A percentile compares a stretch with the other conserved stretches of the same genome.
Conservation (phyloP, 2,888 invertebrate species). For the Quadroppia sp. region DNA sequence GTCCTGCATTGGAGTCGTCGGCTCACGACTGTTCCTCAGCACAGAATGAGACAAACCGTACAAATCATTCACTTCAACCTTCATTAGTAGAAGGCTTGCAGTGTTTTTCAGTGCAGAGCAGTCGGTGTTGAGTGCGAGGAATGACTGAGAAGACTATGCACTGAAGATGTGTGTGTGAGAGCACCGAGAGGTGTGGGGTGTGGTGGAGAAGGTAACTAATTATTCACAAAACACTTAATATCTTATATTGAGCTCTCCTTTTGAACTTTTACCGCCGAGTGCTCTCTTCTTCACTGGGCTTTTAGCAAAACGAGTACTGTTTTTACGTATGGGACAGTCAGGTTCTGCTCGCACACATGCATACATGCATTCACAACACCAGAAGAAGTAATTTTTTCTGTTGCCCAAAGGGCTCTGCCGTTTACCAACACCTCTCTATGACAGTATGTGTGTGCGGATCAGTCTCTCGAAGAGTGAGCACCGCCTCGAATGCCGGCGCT, state of each 20-base stretch:
- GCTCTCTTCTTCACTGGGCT: not conserved
- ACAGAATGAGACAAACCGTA: too few relatives aligned
- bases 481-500: too few relatives aligned
- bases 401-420: not conserved
- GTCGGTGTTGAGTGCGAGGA: too few relatives aligned
- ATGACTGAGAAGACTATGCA: too few relatives aligned
- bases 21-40: too few relatives aligned
- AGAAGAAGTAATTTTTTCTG: not conserved
- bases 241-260: constrained; percentile 7
- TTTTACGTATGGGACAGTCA: not conserved
- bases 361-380: not conserved
- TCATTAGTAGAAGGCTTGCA: constrained; percentile 12
- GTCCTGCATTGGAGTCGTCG: constrained; percentile 3
- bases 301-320: not conserved
- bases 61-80: too few relatives aligned
- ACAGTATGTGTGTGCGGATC: too few relatives aligned
- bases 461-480: too few relatives aligned
- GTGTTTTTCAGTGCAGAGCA: too few relatives aligned
- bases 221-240: constrained; percentile 35
- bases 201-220: constrained; percentile 21
- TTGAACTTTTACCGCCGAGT: constrained; percentile 29
- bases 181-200: constrained; percentile 22
- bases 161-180: too few relatives aligned
- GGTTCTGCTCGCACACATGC: not conserved
- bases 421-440: not conserved